Conservation (phyloP, 1,140 invertebrate species). For the Hestina assimilis region DNA sequence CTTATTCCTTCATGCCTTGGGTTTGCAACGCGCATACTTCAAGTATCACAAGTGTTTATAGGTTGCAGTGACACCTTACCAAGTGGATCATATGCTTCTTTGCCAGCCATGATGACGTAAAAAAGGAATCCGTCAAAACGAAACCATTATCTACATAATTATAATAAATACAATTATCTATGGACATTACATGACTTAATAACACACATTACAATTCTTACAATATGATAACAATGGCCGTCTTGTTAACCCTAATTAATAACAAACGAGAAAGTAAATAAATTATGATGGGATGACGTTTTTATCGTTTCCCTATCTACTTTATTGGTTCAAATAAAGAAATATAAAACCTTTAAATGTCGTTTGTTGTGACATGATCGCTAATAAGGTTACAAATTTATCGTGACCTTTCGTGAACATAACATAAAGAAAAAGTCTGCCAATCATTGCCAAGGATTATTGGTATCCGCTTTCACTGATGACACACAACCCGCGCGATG, state of each 20-base stretch:
- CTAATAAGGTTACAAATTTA: constrained; percentile 6
- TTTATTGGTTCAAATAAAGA: constrained; percentile 21
- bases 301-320: constrained; percentile 18
- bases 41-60: no score
- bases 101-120: no score
- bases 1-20: no score
- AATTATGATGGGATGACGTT: constrained; percentile 3
- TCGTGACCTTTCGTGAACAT: constrained; percentile 9
- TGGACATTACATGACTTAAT: background rate
- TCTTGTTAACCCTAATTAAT: background rate
- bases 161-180: no score
- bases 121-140: no score
- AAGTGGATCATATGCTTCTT: no score
- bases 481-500: background rate
- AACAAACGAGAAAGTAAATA: background rate
- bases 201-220: background rate
- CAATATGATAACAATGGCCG: no score
- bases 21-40: no score
- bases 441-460: background rate
- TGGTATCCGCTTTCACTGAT: background rate
- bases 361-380: constrained; percentile 1
- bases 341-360: constrained; percentile 11
- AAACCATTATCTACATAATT: no score
- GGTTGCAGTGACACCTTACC: no score
- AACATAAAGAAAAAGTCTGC: background rate